These are phyloP conservation scores for Vicugna pacos DNA, from an alignment of 2,113 vertebrate genomes.

Conservation along the genomic window DNA sequence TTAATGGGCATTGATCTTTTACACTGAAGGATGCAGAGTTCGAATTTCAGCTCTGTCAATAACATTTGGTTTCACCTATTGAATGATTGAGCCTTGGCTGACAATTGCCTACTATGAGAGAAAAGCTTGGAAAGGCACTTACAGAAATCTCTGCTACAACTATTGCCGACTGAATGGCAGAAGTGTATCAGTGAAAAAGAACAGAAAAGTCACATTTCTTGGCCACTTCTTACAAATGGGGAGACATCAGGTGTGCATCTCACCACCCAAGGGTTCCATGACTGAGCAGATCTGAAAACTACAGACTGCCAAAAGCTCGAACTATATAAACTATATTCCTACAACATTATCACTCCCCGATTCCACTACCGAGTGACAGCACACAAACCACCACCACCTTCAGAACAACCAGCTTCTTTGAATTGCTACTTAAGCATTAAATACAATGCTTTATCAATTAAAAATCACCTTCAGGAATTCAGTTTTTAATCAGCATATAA, in stretches of 20 bases:
- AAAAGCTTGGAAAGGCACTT: conserved; percentile 46
- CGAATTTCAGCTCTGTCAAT: conserved; percentile 75
- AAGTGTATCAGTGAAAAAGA: neutral
- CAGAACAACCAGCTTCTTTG: neutral
- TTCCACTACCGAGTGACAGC: neutral
- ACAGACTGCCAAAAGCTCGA: neutral
- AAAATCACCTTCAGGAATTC: conserved; percentile 36
- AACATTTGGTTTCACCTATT: conserved; percentile 55
- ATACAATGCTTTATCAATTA: conserved; percentile 6
- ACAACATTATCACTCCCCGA: neutral
- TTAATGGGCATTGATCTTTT: conserved; percentile 74
- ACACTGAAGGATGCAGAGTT: conserved; percentile 72
- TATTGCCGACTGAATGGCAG: neutral
- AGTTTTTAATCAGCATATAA: conserved; percentile 32
- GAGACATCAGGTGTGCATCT: neutral
- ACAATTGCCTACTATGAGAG: neutral
- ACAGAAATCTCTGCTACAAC: neutral
- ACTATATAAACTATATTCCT: neutral
- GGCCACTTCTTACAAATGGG: neutral
- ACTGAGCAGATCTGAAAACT: neutral
- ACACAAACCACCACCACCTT: neutral
- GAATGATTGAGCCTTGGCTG: neutral
- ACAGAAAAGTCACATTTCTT: neutral
- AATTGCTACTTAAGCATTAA: neutral
- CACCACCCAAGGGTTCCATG: neutral